Evolutionary conservation across 2,888 invertebrate genomes (phyloP).

Genomic region (Hipparchia sbordonii): DNA sequence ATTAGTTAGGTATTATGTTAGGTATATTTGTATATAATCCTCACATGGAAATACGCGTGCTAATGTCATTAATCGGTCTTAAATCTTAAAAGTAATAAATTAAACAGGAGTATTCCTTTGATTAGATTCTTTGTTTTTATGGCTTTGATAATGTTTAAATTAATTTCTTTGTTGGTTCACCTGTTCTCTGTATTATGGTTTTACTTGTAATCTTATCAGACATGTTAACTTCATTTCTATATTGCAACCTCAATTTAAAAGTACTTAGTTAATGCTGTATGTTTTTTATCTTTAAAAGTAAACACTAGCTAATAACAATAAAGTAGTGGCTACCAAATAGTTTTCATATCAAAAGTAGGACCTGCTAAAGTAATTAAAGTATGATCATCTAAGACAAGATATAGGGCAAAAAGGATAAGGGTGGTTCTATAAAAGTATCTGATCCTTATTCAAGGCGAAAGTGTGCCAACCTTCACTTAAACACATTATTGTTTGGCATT

Average conservation of each 20-base stretch:
- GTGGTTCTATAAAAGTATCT: too few relatives aligned
- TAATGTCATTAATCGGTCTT: neutral
- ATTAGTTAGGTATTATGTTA: neutral
- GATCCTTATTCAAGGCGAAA: too few relatives aligned
- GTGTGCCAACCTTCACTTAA: too few relatives aligned
- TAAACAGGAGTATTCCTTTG: neutral
- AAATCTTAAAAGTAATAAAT: constrained; percentile 3
- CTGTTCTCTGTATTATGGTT: constrained; percentile 2
- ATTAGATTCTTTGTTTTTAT: constrained; percentile 22
- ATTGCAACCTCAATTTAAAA: constrained; percentile 17
- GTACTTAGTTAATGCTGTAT: constrained; percentile 1
- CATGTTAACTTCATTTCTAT: constrained; percentile 12
- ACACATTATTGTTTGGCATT: neutral
- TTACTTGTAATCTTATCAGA: constrained; percentile 17
- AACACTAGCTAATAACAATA: constrained; percentile 2
- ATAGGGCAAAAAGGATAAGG: too few relatives aligned
- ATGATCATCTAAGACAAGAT: too few relatives aligned
- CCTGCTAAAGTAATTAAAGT: too few relatives aligned
- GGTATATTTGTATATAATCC: constrained; percentile 4
- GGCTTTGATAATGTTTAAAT: constrained; percentile 1
- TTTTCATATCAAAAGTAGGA: neutral
- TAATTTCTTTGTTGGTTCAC: constrained; percentile 2
- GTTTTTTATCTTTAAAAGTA: constrained; percentile 20
- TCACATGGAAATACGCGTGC: neutral
- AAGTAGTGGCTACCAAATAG: constrained; percentile 4